Base-by-base conservation (phyloP, 2,797 vertebrate species). In the Triplophysa bombifrons region DNA sequence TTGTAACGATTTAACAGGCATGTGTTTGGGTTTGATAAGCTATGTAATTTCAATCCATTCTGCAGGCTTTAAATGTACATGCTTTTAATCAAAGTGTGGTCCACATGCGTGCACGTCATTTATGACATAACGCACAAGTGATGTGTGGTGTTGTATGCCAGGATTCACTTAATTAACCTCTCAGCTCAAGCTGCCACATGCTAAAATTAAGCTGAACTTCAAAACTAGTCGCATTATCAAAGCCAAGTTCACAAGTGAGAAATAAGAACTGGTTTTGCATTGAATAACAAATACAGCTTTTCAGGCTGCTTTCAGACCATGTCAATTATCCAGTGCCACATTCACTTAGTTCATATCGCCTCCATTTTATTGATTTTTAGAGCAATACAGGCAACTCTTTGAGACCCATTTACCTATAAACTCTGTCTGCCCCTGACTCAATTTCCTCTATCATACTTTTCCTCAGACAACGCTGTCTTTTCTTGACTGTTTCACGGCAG, bases 1-100 rank as follows among this genome's bases (percentile, higher is more conserved):
- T 76, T 83, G 86, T 91, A 90, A 92, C 90, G 88, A 90, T 90
- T 90, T 88, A 91, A 91, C 85, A 76, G 85, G 76, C 83, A 82
- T 80, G 73, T 85, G 87, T 91, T 89, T 38, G 44, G 41, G 66
- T 20, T 63, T 72, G 71, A 74, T 72, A 66, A 71, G 67, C 74
- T 67, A 25, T 64, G 70, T 79, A 74, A 84, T 84, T 77, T 63
- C 70, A 80, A 68, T 78, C 74, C 56, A 80, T 72, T 74, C 65
- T 81, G 50, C 48, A 27, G 74, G 61, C 51, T 76, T 75, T 51
- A 48, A 81, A 83, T 50, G 53, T 84, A 76, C 77, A 63, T 76
- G 80, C 63, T 60, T 80, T 73, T n/a, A 69, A 34, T 69, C 75
- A 68, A 69, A 76, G 74, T 8, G 30, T 10, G 20, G 17, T 56